phyloP scores from a whole-genome alignment of 2,113 vertebrate species.

The Platysternon megacephalum region DNA sequence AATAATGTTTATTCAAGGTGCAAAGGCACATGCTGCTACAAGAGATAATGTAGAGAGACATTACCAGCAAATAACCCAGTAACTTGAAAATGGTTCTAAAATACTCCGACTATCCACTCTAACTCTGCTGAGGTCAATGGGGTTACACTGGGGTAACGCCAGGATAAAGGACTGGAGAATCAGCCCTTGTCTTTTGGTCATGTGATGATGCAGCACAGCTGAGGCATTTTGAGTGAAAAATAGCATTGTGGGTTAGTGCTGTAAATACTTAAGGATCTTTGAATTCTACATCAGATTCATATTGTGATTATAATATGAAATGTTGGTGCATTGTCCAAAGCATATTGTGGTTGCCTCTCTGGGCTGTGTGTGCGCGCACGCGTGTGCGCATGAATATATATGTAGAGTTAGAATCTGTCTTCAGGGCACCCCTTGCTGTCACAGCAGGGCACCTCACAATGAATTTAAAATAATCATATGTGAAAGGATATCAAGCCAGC shows the following conservation, averaged over 20 bases:
- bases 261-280: background rate
- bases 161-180: background rate
- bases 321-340: background rate
- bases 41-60: conserved; percentile 5
- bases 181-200: background rate
- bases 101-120: conserved; percentile 10
- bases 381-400: background rate
- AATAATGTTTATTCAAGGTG: conserved; percentile 15
- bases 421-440: conserved; percentile 1
- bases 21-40: background rate
- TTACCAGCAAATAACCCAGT: conserved; percentile 52
- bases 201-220: background rate
- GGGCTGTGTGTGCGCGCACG: accelerated
- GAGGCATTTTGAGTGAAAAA: background rate
- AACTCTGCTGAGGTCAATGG: background rate
- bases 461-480: conserved; percentile 14
- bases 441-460: background rate
- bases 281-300: background rate
- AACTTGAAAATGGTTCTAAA: conserved; percentile 15
- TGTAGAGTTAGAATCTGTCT: background rate
- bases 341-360: background rate
- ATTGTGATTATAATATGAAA: background rate
- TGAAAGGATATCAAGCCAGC: background rate
- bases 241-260: background rate
- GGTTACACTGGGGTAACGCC: background rate